Conservation (phyloP, 2,888 invertebrate species). For the Drosophila antonietae region DNA sequence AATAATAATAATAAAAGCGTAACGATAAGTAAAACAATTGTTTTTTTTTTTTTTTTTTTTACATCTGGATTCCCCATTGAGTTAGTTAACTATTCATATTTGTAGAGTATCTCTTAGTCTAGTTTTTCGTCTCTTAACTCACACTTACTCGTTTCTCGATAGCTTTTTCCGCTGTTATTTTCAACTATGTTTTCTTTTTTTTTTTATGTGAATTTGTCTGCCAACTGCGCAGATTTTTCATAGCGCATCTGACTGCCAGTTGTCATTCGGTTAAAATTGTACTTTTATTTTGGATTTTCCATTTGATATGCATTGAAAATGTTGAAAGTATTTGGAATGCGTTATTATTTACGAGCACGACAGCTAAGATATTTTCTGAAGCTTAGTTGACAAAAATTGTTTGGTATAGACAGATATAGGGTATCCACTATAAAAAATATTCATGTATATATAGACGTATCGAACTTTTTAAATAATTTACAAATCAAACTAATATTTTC, state of each 20-base stretch:
- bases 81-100: too few relatives aligned
- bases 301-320: slow-evolving; percentile 55
- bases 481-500: neutral
- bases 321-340: slow-evolving; percentile 36
- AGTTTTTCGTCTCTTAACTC: neutral
- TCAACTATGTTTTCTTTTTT: neutral
- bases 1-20: too few relatives aligned
- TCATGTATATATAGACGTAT: neutral
- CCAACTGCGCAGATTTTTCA: slow-evolving; percentile 51
- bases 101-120: neutral
- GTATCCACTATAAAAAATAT: neutral
- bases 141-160: slow-evolving; percentile 1
- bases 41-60: too few relatives aligned
- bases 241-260: slow-evolving; percentile 23
- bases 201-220: slow-evolving; percentile 14
- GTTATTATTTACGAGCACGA: slow-evolving; percentile 43
- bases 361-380: slow-evolving; percentile 10
- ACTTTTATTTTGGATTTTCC: slow-evolving; percentile 11
- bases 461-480: neutral
- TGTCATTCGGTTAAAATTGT: slow-evolving; percentile 27
- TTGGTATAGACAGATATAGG: too few relatives aligned
- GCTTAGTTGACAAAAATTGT: neutral
- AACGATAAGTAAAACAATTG: too few relatives aligned
- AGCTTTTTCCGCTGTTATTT: slow-evolving; percentile 13
- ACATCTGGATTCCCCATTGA: too few relatives aligned